A percentile compares a stretch with the other conserved stretches of the same genome.
Conservation (phyloP, 2,888 invertebrate species). For the Doris montereyensis region DNA sequence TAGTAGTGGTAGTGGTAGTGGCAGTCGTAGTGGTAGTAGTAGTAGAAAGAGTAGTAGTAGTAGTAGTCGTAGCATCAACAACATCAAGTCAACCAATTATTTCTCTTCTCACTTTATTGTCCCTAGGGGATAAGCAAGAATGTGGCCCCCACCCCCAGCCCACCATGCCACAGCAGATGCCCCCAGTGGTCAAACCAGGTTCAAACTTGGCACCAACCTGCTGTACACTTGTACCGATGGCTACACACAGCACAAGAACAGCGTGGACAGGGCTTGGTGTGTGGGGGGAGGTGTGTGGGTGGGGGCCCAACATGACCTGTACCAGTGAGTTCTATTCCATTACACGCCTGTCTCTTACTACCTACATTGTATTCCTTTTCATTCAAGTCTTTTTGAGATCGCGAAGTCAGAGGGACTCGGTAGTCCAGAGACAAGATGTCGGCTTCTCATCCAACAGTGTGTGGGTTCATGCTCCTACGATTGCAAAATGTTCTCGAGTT, state of each 20-base stretch:
- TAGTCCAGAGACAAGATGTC: too few relatives aligned
- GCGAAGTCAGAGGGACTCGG: too few relatives aligned
- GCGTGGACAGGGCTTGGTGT: conserved; percentile 94
- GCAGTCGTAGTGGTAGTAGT: not conserved
- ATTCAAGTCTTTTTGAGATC: too few relatives aligned
- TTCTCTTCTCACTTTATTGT: too few relatives aligned
- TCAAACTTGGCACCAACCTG: conserved; percentile 89
- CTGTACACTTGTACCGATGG: conserved; percentile 95
- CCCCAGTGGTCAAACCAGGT: conserved; percentile 82
- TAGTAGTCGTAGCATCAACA: too few relatives aligned
- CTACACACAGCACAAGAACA: conserved; percentile 84
- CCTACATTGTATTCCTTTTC: not conserved
- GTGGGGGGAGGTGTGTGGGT: conserved; percentile 93
- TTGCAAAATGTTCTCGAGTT: too few relatives aligned
- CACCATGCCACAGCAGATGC: conserved; percentile 81
- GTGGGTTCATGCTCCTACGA: too few relatives aligned
- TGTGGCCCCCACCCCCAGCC: conserved; percentile 74
- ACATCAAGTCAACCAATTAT: too few relatives aligned
- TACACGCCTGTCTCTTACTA: too few relatives aligned
- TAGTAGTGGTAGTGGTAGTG: not conserved
- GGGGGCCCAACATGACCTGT: conserved; percentile 96
- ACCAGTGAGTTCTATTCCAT: conserved; percentile 80
- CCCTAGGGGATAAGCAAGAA: conserved; percentile 52
- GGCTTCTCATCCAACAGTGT: too few relatives aligned
- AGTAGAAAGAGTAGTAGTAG: not conserved